Evolutionary conservation across 2,113 vertebrate genomes (phyloP).

Genomic region (Podarcis raffonei): DNA sequence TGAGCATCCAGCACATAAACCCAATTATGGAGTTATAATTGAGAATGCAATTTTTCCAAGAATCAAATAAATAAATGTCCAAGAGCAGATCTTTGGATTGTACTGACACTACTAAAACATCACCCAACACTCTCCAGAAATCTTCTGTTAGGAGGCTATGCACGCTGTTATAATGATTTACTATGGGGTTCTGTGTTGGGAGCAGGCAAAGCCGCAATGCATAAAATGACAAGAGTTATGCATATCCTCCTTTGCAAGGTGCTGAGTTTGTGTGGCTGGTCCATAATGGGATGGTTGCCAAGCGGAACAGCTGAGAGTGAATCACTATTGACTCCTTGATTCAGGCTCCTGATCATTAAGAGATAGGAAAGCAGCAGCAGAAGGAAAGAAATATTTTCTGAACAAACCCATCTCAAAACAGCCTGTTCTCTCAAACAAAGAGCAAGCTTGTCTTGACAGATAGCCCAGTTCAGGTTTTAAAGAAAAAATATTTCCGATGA

Average conservation of each 20-base stretch:
- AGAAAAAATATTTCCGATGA: neutral
- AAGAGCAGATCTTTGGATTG: neutral
- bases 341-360: neutral
- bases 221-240: neutral
- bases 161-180: neutral
- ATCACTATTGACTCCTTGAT: constrained; percentile 14
- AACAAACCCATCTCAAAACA: constrained; percentile 1
- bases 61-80: neutral
- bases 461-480: neutral
- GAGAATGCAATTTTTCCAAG: neutral
- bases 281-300: neutral
- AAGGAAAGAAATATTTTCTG: constrained; percentile 1
- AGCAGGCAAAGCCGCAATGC: neutral
- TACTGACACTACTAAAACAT: neutral
- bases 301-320: constrained; percentile 4
- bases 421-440: constrained; percentile 3
- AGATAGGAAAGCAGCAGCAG: neutral
- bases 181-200: neutral
- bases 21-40: neutral
- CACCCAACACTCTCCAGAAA: neutral
- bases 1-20: neutral
- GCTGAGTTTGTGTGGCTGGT: neutral
- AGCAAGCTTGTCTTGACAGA: neutral
- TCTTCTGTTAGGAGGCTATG: neutral
- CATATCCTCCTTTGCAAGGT: neutral